Conservation (phyloP, 2,113 vertebrate species). For the Patagioenas fasciata region DNA sequence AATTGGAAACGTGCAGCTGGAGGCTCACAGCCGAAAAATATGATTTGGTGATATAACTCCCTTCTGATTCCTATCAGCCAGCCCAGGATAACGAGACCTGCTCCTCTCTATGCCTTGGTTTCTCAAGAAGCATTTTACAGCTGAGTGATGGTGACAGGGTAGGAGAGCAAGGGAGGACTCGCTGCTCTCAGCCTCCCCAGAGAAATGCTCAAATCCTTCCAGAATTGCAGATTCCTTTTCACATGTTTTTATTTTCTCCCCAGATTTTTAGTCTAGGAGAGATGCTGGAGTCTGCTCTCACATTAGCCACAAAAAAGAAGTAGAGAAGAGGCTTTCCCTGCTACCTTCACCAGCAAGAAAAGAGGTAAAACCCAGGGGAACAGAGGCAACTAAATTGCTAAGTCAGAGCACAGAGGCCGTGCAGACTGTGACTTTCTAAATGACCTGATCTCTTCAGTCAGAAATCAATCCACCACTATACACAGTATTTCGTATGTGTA, state of each 20-base stretch:
- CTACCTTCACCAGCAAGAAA: slow-evolving; percentile 74
- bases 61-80: neutral
- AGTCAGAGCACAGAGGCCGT: neutral
- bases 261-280: slow-evolving; percentile 31
- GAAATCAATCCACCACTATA: neutral
- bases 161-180: neutral
- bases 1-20: neutral
- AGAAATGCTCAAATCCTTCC: neutral
- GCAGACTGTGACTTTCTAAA: neutral
- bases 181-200: neutral
- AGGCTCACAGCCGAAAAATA: neutral
- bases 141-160: neutral
- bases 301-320: slow-evolving; percentile 51
- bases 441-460: neutral
- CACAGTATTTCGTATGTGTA: neutral
- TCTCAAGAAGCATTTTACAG: neutral
- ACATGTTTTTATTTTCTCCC: neutral
- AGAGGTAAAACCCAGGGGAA: slow-evolving; percentile 43
- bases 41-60: neutral
- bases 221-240: neutral
- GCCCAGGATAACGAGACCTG: neutral
- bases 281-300: slow-evolving; percentile 35
- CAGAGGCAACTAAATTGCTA: neutral
- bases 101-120: neutral
- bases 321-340: slow-evolving; percentile 66